A percentile compares a stretch with the other conserved stretches of the same genome.
These are phyloP conservation scores for Cryptocephalus primarius DNA, from an alignment of 2,888 invertebrate genomes.

Conservation along the genomic window DNA sequence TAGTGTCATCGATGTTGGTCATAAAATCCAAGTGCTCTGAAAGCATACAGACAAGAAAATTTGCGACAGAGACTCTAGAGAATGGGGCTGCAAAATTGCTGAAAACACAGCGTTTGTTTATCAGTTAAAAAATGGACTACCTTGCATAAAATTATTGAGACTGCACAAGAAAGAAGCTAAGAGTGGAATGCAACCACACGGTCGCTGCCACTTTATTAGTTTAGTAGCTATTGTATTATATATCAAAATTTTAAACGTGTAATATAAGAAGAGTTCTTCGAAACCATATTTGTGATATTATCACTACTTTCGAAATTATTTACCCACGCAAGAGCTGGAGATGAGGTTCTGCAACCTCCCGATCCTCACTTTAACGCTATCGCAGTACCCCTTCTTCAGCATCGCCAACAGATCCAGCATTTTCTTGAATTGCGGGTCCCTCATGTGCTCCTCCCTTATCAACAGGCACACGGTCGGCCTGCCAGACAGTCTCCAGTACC, in stretches of 20 bases:
- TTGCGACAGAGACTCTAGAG: neutral
- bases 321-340: conserved; percentile 93
- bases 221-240: no score
- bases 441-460: conserved; percentile 91
- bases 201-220: no score
- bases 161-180: no score
- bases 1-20: conserved; percentile 62
- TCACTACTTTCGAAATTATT: conserved; percentile 13
- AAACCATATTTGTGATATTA: no score
- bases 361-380: conserved; percentile 90
- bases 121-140: no score
- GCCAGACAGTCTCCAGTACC: conserved; percentile 95
- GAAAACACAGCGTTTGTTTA: no score
- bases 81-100: no score
- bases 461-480: conserved; percentile 94
- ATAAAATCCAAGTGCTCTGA: conserved; percentile 95
- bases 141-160: no score
- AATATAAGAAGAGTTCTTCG: no score
- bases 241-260: no score
- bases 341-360: conserved; percentile 91
- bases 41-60: neutral
- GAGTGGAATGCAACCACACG: no score
- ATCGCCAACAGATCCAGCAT: conserved; percentile 93
- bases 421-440: conserved; percentile 92
- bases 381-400: conserved; percentile 94